Evolutionary conservation across 2,113 vertebrate genomes (phyloP), one percentile per base, ranked within the genome.

Genomic region (Reinhardtius hippoglossoides): DNA sequence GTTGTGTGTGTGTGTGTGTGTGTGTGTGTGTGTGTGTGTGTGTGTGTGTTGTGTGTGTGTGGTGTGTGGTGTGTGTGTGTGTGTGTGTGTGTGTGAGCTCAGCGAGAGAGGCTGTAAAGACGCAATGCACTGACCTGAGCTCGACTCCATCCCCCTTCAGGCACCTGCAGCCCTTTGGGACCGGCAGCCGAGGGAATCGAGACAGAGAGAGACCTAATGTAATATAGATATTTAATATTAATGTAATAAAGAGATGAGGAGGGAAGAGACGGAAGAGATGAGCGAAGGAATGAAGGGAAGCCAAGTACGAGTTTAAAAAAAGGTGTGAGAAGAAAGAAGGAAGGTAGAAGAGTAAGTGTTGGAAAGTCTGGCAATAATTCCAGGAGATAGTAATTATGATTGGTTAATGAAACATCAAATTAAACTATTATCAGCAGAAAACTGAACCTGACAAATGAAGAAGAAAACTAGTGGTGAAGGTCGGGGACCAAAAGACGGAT

Each of bases 51-150:
- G 63, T 60, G 60, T 75, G 54, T 71, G 48, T 6, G 27, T 24
- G 5, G 64, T 57, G 64, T 9, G n/a, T 21, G 23, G 72, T 55
- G 35, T 61, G 63, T 61, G 60, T 27, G 5, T 27, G 27, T 27
- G 27, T 27, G 4, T 27, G 5, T 27, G 27, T 27, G 5, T 5
- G 26, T 27, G 26, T 61, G 63, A 69, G 74, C 42, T 75, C 12
- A 40, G 23, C 2, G 9, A 70, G 64, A 84, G 21, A 76, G 83
- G 69, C 62, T 60, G 50, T 71, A 66, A 79, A 62, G 67, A 87
- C 0, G 15, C 52, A 21, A 54, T 87, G 82, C 74, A 76, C 71
- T 26, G 31, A 80, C 85, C 80, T 71, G 70, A 79, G 72, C 60
- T 85, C 26, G 37, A 66, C 77, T 74, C 50, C 54, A 40, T 52